phyloP scores from a whole-genome alignment of 2,113 vertebrate genomes.

The Erpornis zantholeuca region DNA sequence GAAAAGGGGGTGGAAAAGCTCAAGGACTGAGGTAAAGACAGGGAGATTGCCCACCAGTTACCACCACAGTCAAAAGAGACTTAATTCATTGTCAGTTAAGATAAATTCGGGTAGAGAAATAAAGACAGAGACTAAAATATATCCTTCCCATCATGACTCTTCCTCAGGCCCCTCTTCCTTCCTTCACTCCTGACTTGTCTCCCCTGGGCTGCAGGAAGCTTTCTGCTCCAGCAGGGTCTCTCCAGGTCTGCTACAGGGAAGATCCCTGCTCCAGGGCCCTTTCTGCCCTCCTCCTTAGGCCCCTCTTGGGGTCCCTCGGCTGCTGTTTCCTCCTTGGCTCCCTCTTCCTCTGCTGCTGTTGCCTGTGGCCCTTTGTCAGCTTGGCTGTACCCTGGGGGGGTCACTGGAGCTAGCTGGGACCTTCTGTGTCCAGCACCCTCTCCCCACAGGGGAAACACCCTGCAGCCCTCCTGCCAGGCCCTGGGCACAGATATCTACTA shows the following conservation, averaged over 20 bases:
- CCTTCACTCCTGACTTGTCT: accelerated
- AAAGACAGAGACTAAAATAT: neutral
- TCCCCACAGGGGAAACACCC: neutral
- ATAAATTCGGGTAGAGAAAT: neutral
- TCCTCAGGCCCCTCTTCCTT: neutral
- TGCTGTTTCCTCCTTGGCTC: neutral
- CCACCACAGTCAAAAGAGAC: accelerated
- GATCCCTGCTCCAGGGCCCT: too few relatives aligned
- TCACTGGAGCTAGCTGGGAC: neutral
- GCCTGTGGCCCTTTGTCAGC: neutral
- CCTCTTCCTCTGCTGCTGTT: neutral
- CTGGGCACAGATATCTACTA: neutral
- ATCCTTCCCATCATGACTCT: accelerated
- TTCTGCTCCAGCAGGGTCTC: neutral
- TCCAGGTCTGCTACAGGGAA: neutral
- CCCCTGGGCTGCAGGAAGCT: neutral
- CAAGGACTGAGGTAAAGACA: neutral
- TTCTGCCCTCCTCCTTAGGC: neutral
- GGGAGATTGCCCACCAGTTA: neutral
- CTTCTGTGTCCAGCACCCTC: neutral
- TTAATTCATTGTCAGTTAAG: neutral
- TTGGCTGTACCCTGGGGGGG: neutral
- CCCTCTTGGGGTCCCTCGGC: neutral
- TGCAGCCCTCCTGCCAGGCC: accelerated
- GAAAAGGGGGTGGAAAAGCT: neutral